Base-by-base conservation (phyloP, 2,888 invertebrate species). In the Amiota mariae region DNA sequence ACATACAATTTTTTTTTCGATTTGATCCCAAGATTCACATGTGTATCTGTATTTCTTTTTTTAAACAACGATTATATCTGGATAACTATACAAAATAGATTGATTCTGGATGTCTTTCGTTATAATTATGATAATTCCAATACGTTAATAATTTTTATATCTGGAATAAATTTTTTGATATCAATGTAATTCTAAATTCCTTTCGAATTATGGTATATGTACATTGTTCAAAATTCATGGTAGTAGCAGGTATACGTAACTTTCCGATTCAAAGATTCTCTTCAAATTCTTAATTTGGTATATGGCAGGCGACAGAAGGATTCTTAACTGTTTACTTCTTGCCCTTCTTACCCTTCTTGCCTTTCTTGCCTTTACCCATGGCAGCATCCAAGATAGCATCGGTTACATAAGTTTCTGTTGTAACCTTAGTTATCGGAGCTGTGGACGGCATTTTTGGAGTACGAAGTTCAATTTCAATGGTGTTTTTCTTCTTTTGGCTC, bases 381-480 rank as follows among this genome's bases (percentile, higher is more conserved):
- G 76, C 75, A 1, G 76, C 84, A 68, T 84, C 84, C 3, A 89
- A 81, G 49, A 87, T 75, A 2, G 78, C 90, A n/a, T 93, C 93
- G 73, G 92, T 92, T 74, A 93, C 93, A 85, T 95, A 95, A 18
- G 93, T 92, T 79, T 93, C 92, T 15, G 93, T 91, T 15, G 94
- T 94, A 70, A 92, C 92, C 81, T 92, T 92, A 48, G 92, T 91
- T 0, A 92, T 90, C 0, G 93, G 92, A 12, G 85, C 86, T 48
- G 91, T 90, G 0, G 93, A 91, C 0, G 93, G 93, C 0, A 93
- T 93, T 75, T 93, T 93, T 0, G 95, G 95, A 0, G 95, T 95
- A 71, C 93, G 92, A 83, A 95, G 88, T 82, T 95, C 95, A 79
- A 95, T 91, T 91, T 95, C 92, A 72, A 93, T 89, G 71, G 92